Evolutionary conservation across 2,113 vertebrate species (phyloP).

Genomic region (Prionailurus viverrinus): DNA sequence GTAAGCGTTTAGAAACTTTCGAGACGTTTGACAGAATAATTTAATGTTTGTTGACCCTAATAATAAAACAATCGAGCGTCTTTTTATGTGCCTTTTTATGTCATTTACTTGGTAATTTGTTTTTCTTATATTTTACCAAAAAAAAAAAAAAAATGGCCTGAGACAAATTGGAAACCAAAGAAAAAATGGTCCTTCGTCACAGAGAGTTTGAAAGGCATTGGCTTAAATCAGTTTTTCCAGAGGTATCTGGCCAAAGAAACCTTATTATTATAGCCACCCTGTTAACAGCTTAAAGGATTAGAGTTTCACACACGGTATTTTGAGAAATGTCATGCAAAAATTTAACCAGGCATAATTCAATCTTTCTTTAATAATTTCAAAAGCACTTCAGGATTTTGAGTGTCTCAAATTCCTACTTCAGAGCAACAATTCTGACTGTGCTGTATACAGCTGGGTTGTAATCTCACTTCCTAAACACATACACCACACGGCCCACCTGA

Average conservation of each 20-base stretch:
- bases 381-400: slow-evolving; percentile 21
- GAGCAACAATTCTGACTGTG: background rate
- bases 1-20: background rate
- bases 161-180: slow-evolving; percentile 23
- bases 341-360: background rate
- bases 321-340: background rate
- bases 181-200: background rate
- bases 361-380: background rate
- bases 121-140: background rate
- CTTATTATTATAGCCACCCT: no score
- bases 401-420: background rate
- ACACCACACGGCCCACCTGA: background rate
- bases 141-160: background rate
- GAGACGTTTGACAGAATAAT: slow-evolving; percentile 16
- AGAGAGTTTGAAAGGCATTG: background rate
- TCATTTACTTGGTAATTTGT: background rate
- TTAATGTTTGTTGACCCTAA: background rate
- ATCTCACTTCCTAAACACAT: background rate
- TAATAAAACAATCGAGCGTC: background rate
- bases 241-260: background rate
- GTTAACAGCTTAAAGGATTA: background rate
- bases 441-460: background rate
- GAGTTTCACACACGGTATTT: background rate
- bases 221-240: background rate
- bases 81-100: background rate